Conservation (phyloP, 2,888 invertebrate species). For the Schrankia costaestrigalis region DNA sequence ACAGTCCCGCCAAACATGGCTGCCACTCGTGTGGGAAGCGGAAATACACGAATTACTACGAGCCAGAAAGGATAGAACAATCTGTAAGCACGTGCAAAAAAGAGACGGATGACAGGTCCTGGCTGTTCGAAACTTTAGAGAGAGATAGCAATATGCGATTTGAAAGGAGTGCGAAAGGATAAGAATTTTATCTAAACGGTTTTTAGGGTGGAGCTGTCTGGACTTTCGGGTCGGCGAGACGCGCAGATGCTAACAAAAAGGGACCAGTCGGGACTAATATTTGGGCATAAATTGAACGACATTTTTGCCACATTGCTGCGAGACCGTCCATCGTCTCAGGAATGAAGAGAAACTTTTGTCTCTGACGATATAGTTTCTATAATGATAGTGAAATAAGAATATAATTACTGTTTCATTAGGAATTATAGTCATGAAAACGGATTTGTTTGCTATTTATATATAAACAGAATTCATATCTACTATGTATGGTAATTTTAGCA, state of each 20-base stretch:
- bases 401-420: too few relatives aligned
- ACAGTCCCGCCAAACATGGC: constrained; percentile 80
- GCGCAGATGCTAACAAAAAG: constrained; percentile 79
- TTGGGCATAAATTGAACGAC: constrained; percentile 78
- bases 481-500: constrained; percentile 5
- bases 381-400: constrained; percentile 14
- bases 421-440: background rate
- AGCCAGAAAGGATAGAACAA: constrained; percentile 71
- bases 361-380: constrained; percentile 26
- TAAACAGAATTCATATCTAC: constrained; percentile 10
- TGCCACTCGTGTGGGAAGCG: constrained; percentile 75
- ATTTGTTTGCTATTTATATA: background rate
- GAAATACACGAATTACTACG: constrained; percentile 77
- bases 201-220: constrained; percentile 81
- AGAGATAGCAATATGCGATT: constrained; percentile 63
- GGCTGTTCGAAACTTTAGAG: constrained; percentile 63
- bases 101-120: constrained; percentile 70
- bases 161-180: constrained; percentile 66
- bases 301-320: constrained; percentile 72
- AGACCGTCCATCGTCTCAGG: constrained; percentile 47
- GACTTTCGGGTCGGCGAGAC: constrained; percentile 65
- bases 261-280: constrained; percentile 71
- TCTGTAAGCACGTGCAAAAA: constrained; percentile 62
- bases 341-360: constrained; percentile 38
- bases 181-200: constrained; percentile 70